These are phyloP conservation scores for Bradypodion pumilum DNA, from an alignment of 2,797 vertebrate genomes.

Conservation along the genomic window DNA sequence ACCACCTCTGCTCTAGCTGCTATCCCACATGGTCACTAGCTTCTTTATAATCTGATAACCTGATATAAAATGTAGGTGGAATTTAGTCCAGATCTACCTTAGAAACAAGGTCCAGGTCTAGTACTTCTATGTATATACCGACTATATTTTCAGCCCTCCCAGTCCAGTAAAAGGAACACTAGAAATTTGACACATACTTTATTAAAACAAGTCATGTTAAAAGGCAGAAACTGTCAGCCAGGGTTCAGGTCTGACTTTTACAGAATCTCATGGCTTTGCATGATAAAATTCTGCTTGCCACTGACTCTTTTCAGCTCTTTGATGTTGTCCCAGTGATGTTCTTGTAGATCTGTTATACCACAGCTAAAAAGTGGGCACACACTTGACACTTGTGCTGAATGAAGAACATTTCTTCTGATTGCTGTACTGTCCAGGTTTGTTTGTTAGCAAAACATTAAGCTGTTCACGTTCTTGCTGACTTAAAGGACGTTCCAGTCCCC, in stretches of 20 bases:
- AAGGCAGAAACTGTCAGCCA: neutral
- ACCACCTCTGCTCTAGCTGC: too few relatives aligned
- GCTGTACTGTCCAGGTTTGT: slow-evolving; percentile 43
- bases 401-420: neutral
- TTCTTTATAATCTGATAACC: neutral
- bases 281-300: too few relatives aligned
- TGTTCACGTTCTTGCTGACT: slow-evolving; percentile 58
- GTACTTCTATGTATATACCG: neutral
- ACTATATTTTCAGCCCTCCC: neutral
- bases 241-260: neutral
- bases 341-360: neutral
- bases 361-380: neutral
- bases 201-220: neutral
- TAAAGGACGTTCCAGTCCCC: slow-evolving; percentile 71
- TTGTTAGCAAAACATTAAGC: slow-evolving; percentile 59
- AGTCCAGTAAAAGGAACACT: neutral
- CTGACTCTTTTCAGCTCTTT: neutral
- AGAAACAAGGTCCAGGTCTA: neutral
- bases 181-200: neutral
- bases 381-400: neutral
- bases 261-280: neutral
- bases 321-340: neutral
- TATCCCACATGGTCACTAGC: neutral
- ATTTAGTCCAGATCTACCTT: neutral
- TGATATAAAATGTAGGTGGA: neutral